A percentile compares a stretch with the other conserved stretches of the same genome.
These are phyloP conservation scores for Engraulis encrasicolus DNA, from an alignment of 2,113 vertebrate species.

Conservation along the genomic window DNA sequence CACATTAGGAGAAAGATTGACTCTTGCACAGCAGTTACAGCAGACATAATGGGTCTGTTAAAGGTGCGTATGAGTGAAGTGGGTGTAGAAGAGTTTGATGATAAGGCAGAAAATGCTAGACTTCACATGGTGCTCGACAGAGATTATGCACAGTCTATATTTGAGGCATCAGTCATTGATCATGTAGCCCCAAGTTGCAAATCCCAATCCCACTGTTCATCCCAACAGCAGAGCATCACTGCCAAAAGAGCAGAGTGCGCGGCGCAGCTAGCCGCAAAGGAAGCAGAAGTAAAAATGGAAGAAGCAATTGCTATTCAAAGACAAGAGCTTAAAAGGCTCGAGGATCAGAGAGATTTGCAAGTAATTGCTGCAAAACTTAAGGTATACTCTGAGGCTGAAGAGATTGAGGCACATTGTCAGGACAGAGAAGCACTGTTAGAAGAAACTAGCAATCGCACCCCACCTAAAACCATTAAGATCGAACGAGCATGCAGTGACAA, in stretches of 20 bases:
- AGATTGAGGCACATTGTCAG: not conserved
- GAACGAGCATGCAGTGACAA: too few species aligned
- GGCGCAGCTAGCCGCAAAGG: too few species aligned
- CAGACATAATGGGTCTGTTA: too few species aligned
- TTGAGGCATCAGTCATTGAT: slow-evolving; percentile 18
- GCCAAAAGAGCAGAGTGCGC: too few species aligned
- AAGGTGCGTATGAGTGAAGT: too few species aligned
- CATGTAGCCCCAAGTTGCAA: slow-evolving; percentile 15
- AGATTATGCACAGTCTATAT: slow-evolving; percentile 51
- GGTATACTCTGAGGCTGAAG: slow-evolving; percentile 42
- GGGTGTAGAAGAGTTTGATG: slow-evolving; percentile 48
- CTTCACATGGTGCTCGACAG: slow-evolving; percentile 43
- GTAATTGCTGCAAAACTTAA: slow-evolving; percentile 49
- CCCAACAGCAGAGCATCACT: too few species aligned
- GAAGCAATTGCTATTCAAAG: too few species aligned
- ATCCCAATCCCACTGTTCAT: slow-evolving; percentile 1
- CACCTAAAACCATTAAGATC: too few species aligned
- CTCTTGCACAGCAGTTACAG: too few species aligned
- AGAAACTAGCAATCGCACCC: too few species aligned
- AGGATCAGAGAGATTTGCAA: slow-evolving; percentile 47
- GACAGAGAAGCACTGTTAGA: too few species aligned
- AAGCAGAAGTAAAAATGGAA: slow-evolving; percentile 23
- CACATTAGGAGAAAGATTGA: too few species aligned
- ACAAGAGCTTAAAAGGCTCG: slow-evolving; percentile 39
- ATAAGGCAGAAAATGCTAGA: slow-evolving; percentile 43